Conservation (phyloP, 2,797 vertebrate genomes). For the Limosa lapponica region DNA sequence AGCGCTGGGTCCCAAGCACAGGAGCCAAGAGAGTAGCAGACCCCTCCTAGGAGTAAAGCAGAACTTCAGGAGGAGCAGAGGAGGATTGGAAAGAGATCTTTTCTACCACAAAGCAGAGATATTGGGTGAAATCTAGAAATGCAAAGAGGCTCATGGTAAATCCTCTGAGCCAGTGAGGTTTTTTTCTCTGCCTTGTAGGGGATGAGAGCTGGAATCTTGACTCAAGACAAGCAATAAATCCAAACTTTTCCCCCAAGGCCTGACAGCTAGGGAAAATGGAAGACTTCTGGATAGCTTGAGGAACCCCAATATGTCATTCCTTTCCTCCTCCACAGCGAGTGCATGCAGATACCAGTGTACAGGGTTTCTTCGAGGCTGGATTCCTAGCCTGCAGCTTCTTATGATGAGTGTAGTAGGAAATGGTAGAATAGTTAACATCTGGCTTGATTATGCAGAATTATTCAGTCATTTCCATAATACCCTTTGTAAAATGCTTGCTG, state of each 20-base stretch:
- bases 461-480: conserved; percentile 54
- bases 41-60: background rate
- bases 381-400: conserved; percentile 37
- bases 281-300: background rate
- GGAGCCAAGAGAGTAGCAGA: background rate
- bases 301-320: background rate
- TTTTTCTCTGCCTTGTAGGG: background rate
- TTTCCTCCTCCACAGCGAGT: background rate
- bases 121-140: background rate
- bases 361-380: background rate
- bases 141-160: background rate
- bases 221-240: background rate
- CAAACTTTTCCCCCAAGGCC: background rate
- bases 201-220: background rate
- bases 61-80: background rate
- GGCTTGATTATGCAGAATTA: conserved; percentile 63
- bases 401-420: conserved; percentile 15
- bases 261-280: background rate
- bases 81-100: background rate
- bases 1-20: background rate
- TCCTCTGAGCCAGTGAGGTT: background rate
- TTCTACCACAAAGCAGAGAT: background rate
- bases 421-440: conserved; percentile 38
- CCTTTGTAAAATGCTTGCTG: conserved; percentile 50
- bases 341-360: background rate